Evolutionary conservation across 2,797 vertebrate genomes (phyloP).

Genomic region (Allochrocebus solatus): DNA sequence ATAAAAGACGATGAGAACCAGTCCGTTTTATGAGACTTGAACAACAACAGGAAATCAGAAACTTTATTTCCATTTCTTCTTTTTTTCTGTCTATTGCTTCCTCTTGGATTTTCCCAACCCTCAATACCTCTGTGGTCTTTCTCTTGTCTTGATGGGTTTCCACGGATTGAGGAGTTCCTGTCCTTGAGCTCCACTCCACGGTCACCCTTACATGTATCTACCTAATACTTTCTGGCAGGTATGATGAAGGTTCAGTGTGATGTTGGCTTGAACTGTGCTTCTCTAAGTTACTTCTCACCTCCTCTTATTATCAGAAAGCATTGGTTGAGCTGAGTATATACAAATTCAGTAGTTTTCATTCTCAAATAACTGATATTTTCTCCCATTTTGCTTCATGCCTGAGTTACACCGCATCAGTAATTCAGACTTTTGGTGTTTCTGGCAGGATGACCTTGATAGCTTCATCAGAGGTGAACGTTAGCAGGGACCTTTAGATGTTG

Average conservation of each 20-base stretch:
- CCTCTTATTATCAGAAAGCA: not conserved
- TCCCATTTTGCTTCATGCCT: not conserved
- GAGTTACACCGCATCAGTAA: not conserved
- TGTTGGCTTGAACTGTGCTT: not conserved
- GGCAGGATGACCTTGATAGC: not conserved
- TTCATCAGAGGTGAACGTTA: not conserved
- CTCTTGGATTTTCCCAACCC: not conserved
- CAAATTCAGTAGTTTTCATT: not conserved
- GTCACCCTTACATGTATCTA: fast-evolving
- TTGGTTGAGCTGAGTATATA: not conserved
- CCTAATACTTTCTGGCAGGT: not conserved
- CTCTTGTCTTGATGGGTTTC: not conserved
- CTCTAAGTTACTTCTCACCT: not conserved
- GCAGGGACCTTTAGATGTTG: not conserved
- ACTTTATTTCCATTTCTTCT: not conserved
- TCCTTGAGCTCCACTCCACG: fast-evolving
- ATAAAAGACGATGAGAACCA: not conserved
- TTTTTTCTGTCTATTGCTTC: not conserved
- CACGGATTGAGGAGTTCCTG: not conserved
- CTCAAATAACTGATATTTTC: not conserved
- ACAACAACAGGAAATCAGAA: not conserved
- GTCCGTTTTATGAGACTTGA: not conserved
- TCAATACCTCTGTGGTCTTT: not conserved
- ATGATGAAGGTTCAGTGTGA: fast-evolving
- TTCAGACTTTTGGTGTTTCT: not conserved